Conservation (phyloP, 2,888 invertebrate species). For the Anoplius nigerrimus region DNA sequence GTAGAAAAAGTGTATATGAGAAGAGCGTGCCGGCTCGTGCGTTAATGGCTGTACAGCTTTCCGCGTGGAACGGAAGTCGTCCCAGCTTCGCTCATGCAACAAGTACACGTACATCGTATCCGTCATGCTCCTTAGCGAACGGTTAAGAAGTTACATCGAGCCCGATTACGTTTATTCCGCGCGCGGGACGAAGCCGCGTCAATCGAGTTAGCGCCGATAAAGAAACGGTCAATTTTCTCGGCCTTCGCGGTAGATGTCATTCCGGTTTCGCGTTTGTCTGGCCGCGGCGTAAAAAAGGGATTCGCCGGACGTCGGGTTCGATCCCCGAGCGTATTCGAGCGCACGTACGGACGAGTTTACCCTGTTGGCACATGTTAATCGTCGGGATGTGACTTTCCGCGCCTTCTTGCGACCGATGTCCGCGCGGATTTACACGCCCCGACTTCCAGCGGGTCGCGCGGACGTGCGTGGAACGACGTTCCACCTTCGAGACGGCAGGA, state of each 20-base stretch:
- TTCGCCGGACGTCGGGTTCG: constrained; percentile 27
- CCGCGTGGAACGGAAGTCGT: neutral
- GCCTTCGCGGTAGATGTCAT: neutral
- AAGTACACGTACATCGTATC: neutral
- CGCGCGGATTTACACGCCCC: neutral
- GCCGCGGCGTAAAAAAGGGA: constrained; percentile 7
- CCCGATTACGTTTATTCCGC: too few relatives aligned
- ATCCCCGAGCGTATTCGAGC: constrained; percentile 38
- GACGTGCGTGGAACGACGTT: constrained; percentile 9
- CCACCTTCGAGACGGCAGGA: constrained; percentile 5
- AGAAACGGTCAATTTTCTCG: neutral
- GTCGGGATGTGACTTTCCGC: constrained; percentile 37
- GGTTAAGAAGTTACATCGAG: too few relatives aligned
- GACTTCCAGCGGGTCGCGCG: too few relatives aligned
- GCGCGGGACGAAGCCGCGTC: neutral
- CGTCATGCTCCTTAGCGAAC: neutral
- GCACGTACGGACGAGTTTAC: constrained; percentile 39
- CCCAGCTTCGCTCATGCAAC: neutral
- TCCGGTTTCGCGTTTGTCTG: constrained; percentile 9
- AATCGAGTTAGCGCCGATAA: neutral
- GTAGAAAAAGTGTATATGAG: too few relatives aligned
- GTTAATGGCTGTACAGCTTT: too few relatives aligned
- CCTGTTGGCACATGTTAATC: constrained; percentile 51
- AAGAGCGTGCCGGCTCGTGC: too few relatives aligned
- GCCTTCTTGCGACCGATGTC: constrained; percentile 24